Evolutionary conservation across 37 sponge, comb jelly and placozoan species (phyloP), one percentile per base, ranked within the genome.

Genomic region (Eunapius fragilis): DNA sequence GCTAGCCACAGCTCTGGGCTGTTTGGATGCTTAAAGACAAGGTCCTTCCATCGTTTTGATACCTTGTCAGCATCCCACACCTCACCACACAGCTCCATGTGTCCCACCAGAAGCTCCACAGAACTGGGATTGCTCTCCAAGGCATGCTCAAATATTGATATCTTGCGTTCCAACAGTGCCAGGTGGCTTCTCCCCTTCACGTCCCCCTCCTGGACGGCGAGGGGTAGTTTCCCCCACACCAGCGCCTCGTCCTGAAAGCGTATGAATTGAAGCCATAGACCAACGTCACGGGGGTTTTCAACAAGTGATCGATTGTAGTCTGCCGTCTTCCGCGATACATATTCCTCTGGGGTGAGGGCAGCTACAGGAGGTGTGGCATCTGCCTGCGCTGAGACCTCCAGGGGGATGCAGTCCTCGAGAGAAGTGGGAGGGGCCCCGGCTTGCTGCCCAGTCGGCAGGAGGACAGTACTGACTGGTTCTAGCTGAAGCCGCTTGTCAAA

Each of bases 71-170:
- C 41, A 49, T 94, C 91, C 97, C 93, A 90, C 22, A 92, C 19
- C 68, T 86, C 89, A 70, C 48, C 73, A 37, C 89, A 41, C 31
- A 88, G 76, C 37, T 38, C 28, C 92, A 96, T 90, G 78, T 96
- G 86, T 1, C 87, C 93, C 4, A 73, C 13, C 32, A 96, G 76
- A 27, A 96, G 83, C 19, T 94, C 91, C n/a, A 70, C 84, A 14
- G 88, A 82, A 17, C 32, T 78, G 24, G 97, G 95, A 80, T 94
- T 94, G 58, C 36, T 89, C 76, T 86, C 87, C 47, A 96, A 72
- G 17, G 97, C 97, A 77, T 87, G 77, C 74, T 96, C 97, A 67
- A 76, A 89, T n/a, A 96, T 94, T 13, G 97, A 85, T 24, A 92
- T 77, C 76, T 96, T 96, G 68, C 97, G 50, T 37, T 96, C 97